These are phyloP conservation scores for Drosophila erecta DNA, from an alignment of 1,140 invertebrate genomes.

Conservation along the genomic window DNA sequence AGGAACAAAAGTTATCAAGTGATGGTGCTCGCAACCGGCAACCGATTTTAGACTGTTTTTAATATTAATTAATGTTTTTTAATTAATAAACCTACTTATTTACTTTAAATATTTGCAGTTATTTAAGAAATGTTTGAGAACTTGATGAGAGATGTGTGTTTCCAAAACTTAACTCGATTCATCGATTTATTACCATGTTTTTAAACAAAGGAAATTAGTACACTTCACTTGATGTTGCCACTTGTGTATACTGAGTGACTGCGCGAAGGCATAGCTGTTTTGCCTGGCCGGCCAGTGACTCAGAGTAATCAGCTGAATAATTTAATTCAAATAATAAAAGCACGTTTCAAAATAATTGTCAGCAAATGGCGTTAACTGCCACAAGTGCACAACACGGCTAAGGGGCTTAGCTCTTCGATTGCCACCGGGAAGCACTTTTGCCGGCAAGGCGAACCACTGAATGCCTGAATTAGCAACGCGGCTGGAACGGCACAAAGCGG, in stretches of 20 bases:
- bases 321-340: conserved; percentile 17
- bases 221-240: not conserved
- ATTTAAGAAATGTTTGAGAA: too few relatives aligned
- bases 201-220: not conserved
- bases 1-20: too few relatives aligned
- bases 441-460: conserved; percentile 38
- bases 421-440: conserved; percentile 35
- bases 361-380: conserved; percentile 4
- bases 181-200: too few relatives aligned
- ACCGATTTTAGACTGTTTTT: too few relatives aligned
- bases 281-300: conserved; percentile 4
- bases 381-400: too few relatives aligned
- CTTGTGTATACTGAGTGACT: not conserved
- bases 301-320: conserved; percentile 20
- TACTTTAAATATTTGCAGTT: too few relatives aligned
- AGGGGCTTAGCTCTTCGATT: conserved; percentile 4
- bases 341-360: conserved; percentile 24
- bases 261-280: not conserved
- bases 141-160: too few relatives aligned
- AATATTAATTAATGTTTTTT: too few relatives aligned
- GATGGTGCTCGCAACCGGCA: too few relatives aligned
- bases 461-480: conserved; percentile 46
- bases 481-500: conserved; percentile 24
- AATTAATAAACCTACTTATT: too few relatives aligned
- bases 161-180: too few relatives aligned